These are phyloP conservation scores for Temnothorax unifasciatus DNA, from an alignment of 2,888 invertebrate species.

Conservation along the genomic window DNA sequence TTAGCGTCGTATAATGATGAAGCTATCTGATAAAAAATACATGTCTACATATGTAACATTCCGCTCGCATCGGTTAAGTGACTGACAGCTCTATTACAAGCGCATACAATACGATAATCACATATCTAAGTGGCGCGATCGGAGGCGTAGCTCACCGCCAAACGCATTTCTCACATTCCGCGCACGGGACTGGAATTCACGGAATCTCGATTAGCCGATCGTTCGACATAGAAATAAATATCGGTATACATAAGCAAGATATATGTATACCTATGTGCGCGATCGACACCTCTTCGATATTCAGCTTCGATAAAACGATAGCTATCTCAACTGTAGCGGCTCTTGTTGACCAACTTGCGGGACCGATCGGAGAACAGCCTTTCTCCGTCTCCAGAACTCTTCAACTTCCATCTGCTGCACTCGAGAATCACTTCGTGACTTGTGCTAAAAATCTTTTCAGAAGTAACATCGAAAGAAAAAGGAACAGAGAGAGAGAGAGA, in stretches of 20 bases:
- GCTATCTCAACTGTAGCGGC: neutral
- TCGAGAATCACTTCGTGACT: constrained; percentile 13
- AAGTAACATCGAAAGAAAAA: neutral
- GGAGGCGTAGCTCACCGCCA: constrained; percentile 36
- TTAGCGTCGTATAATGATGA: neutral
- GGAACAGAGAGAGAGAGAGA: neutral
- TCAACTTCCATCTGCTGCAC: constrained; percentile 3
- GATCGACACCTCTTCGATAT: constrained; percentile 19
- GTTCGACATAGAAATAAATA: constrained; percentile 32
- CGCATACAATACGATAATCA: constrained; percentile 30
- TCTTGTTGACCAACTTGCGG: constrained; percentile 25
- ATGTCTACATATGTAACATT: neutral
- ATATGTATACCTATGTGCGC: neutral
- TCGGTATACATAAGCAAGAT: constrained; percentile 18
- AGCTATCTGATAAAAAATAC: neutral
- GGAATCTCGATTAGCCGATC: constrained; percentile 41
- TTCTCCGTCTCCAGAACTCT: constrained; percentile 11
- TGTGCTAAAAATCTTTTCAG: constrained; percentile 9
- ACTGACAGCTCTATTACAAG: constrained; percentile 44
- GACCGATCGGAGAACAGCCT: constrained; percentile 7
- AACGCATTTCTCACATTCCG: constrained; percentile 56
- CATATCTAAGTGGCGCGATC: constrained; percentile 38
- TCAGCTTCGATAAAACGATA: neutral
- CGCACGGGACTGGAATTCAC: constrained; percentile 8
- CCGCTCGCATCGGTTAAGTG: neutral